Evolutionary conservation across 2,888 invertebrate genomes (phyloP).

Genomic region (Augiades crinisus): DNA sequence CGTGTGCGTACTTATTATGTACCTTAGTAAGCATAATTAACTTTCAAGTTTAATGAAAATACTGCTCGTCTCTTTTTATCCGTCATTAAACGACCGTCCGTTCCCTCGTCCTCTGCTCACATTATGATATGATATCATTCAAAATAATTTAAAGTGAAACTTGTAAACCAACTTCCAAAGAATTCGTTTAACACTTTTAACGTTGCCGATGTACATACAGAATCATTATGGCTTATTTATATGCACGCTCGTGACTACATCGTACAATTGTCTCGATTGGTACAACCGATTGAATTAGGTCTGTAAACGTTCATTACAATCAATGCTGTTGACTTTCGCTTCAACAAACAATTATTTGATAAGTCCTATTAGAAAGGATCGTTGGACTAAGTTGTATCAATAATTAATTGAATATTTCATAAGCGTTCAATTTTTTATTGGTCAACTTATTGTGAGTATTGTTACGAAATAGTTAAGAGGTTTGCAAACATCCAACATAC

Average conservation of each 20-base stretch:
- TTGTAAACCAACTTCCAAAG: not conserved
- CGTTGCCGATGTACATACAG: not conserved
- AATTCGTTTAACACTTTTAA: not conserved
- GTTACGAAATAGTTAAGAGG: not conserved
- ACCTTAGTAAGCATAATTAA: no score
- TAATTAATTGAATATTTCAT: not conserved
- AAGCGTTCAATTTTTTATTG: not conserved
- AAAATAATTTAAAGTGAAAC: not conserved
- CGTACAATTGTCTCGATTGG: constrained; percentile 40
- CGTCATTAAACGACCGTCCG: no score
- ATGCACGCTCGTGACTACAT: constrained; percentile 12
- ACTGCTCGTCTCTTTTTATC: no score
- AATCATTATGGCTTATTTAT: constrained; percentile 4
- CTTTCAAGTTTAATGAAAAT: no score
- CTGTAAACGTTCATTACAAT: constrained; percentile 35
- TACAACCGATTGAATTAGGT: constrained; percentile 36
- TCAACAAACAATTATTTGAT: constrained; percentile 28
- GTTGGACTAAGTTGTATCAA: constrained; percentile 3
- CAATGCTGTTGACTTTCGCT: constrained; percentile 32
- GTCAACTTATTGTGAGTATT: not conserved
- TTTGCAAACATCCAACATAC: no score
- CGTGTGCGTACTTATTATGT: no score
- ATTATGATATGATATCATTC: no score
- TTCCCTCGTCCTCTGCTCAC: no score
- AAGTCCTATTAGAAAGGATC: constrained; percentile 22